Evolutionary conservation across 2,888 invertebrate species (phyloP), one percentile per base, ranked within the genome.

Genomic region (Branchinecta sandiegonensis): DNA sequence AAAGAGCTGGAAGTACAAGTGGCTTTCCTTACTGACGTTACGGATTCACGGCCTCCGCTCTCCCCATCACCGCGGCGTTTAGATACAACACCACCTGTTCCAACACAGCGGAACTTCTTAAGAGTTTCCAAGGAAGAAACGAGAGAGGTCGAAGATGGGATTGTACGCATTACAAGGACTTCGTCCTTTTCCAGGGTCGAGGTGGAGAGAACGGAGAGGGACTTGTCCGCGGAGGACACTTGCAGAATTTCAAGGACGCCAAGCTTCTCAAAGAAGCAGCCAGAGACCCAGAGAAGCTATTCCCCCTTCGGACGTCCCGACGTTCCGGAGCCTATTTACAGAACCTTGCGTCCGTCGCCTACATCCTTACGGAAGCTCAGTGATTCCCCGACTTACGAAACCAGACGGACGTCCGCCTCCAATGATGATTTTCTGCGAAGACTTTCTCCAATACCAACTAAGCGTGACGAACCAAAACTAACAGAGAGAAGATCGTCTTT

Each of bases 111-210:
- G 14, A 56, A 56, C 56, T 56, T 17, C 17, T 8, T 56, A 17
- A 17, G 14, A 1, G 17, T 14, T n/a, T 56, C 56, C 8, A 56
- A n/a, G 56, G 70, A 67, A 64, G 71, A 65, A 66, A 70, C 10
- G 70, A 69, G 17, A 50, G 70, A 8, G 70, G 71, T 69, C 46
- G 37, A 71, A 64, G 73, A 74, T 48, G 72, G 56, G 8, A 7
- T 14, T 17, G n/a, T 14, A 7, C n/a, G 56, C 8, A 56, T 56
- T 7, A 56, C 56, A 56, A 56, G 56, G 17, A 56, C 56, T 14
- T 56, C 56, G 17, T 56, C 56, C 8, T 56, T 56, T 56, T 56
- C 56, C 1, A 56, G 10, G 9, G 56, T 56, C 8, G 56, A 56
- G 9, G 56, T 14, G 14, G 17, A 56, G n/a, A 56, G 56, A 56